These are phyloP conservation scores for Acanthurus tractus DNA, from an alignment of 2,797 vertebrate genomes.

Conservation along the genomic window DNA sequence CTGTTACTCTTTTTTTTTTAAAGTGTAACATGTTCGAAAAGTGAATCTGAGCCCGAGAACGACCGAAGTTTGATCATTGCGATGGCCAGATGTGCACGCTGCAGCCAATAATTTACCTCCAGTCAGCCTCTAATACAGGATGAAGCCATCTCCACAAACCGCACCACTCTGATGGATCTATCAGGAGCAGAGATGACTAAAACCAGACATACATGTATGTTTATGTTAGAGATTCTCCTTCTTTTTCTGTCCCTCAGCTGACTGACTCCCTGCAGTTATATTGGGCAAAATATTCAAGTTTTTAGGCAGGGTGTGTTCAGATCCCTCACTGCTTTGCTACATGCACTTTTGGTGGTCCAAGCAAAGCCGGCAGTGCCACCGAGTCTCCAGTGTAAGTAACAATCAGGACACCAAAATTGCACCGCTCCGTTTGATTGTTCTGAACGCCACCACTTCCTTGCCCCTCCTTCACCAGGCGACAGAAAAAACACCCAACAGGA, in stretches of 20 bases:
- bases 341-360: constrained; percentile 7
- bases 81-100: background rate
- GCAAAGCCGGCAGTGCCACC: background rate
- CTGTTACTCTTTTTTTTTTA: background rate
- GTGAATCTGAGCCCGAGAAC: background rate
- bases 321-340: background rate
- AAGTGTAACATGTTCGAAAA: background rate
- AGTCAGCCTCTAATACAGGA: constrained; percentile 4
- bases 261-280: background rate
- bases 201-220: background rate
- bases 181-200: constrained; percentile 6
- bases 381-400: constrained; percentile 23
- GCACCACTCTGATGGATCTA: constrained; percentile 16
- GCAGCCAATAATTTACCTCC: constrained; percentile 26
- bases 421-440: constrained; percentile 32
- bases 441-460: constrained; percentile 30
- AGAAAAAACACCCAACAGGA: constrained; percentile 30
- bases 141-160: constrained; percentile 7
- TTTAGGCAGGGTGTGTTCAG: background rate
- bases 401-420: constrained; percentile 51
- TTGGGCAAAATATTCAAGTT: background rate
- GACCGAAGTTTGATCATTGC: constrained; percentile 28
- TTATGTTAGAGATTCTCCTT: background rate
- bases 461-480: constrained; percentile 29
- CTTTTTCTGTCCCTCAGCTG: background rate